These are phyloP conservation scores for Clavelina lepadiformis DNA, from an alignment of 23 tunicate genomes.

Conservation along the genomic window DNA sequence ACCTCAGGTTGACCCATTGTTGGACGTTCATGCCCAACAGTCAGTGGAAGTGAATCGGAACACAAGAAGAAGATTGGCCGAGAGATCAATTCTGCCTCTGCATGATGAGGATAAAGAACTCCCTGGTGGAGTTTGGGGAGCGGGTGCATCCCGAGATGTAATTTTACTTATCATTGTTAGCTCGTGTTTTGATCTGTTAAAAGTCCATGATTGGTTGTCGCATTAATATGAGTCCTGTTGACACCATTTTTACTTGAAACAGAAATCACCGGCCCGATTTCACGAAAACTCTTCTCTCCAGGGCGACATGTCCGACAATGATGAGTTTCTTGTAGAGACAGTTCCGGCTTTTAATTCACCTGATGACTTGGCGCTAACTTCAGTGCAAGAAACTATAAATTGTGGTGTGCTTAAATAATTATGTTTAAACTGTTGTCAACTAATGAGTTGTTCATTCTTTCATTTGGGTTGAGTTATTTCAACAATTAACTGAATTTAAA, in stretches of 20 bases:
- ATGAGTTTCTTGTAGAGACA: slow-evolving; percentile 26
- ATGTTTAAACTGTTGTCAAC: too few species aligned
- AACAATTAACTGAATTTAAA: too few species aligned
- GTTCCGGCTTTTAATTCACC: slow-evolving; percentile 54
- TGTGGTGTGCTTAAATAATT: slow-evolving; percentile 13
- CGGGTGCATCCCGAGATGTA: slow-evolving; percentile 60
- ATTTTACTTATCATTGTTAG: too few species aligned
- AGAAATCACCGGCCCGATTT: slow-evolving; percentile 20
- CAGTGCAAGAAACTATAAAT: slow-evolving; percentile 59
- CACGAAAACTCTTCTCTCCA: neutral
- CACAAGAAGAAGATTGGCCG: slow-evolving; percentile 19
- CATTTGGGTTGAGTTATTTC: too few species aligned
- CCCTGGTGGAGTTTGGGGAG: slow-evolving; percentile 86
- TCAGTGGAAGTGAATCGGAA: neutral
- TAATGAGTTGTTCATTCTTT: too few species aligned
- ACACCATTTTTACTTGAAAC: neutral
- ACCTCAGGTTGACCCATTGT: slow-evolving; percentile 20
- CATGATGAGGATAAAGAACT: neutral
- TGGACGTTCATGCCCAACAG: slow-evolving; percentile 1
- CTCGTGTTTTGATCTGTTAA: too few species aligned
- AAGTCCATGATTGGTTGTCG: too few species aligned
- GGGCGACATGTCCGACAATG: neutral
- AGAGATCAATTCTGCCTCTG: slow-evolving; percentile 13
- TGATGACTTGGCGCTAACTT: slow-evolving; percentile 54
- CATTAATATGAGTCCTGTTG: too few species aligned